Conservation (phyloP, 1,140 invertebrate genomes). For the Coelopa frigida region DNA sequence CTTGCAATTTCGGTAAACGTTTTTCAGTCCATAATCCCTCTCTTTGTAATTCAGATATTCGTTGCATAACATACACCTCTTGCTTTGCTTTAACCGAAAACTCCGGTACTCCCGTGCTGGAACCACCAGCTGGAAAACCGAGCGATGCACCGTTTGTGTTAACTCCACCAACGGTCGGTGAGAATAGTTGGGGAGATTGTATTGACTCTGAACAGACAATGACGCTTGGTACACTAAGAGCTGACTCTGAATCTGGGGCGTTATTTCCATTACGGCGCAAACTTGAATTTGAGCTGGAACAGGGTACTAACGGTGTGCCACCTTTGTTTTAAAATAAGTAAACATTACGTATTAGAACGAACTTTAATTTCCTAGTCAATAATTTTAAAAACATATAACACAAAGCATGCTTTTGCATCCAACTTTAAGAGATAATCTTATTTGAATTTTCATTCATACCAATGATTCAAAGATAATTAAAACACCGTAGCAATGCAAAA, state of each 20-base stretch:
- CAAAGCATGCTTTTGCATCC: conserved; percentile 4
- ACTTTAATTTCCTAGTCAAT: too few relatives aligned
- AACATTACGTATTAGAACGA: too few relatives aligned
- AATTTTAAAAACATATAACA: conserved; percentile 4
- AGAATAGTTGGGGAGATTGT: conserved; percentile 7
- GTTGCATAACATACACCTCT: conserved; percentile 89
- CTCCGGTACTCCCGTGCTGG: conserved; percentile 48
- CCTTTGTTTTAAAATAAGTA: too few relatives aligned
- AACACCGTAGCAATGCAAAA: too few relatives aligned
- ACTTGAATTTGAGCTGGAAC: conserved; percentile 27
- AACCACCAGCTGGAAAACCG: conserved; percentile 16
- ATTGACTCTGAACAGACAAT: conserved; percentile 15
- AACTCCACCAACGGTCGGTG: conserved; percentile 10
- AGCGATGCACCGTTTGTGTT: conserved; percentile 27
- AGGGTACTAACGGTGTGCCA: conserved; percentile 50
- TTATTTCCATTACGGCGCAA: conserved; percentile 20
- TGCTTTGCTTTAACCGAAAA: conserved; percentile 86
- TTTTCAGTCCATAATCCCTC: conserved; percentile 91
- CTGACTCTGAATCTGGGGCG: conserved; percentile 4
- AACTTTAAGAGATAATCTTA: too few relatives aligned
- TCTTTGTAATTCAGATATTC: conserved; percentile 78
- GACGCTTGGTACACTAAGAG: conserved; percentile 14
- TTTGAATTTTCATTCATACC: too few relatives aligned
- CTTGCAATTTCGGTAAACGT: conserved; percentile 85
- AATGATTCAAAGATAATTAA: too few relatives aligned